Conservation (phyloP, 2,113 vertebrate genomes). For the Ranitomeya variabilis region DNA sequence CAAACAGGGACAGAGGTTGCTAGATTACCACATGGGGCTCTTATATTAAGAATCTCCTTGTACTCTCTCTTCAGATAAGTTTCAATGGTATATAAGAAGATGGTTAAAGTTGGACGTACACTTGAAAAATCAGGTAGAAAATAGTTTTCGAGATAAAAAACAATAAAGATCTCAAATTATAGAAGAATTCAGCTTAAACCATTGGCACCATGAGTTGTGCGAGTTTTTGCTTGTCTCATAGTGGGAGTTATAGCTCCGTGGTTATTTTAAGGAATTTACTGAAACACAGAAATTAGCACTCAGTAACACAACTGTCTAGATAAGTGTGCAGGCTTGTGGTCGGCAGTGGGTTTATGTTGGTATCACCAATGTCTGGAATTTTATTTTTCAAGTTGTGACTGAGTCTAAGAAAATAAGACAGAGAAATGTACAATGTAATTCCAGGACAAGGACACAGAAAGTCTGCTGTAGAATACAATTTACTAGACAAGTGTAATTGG, state of each 20-base stretch:
- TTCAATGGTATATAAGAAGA: not conserved
- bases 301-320: not conserved
- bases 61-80: not conserved
- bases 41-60: not conserved
- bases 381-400: not conserved
- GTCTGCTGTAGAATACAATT: not conserved
- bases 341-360: not conserved
- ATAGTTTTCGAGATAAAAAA: not conserved
- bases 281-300: not conserved
- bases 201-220: not conserved
- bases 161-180: not conserved
- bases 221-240: slow-evolving; percentile 34
- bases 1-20: no score
- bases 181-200: not conserved
- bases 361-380: slow-evolving; percentile 34
- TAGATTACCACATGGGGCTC: not conserved
- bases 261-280: slow-evolving; percentile 38
- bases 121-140: not conserved
- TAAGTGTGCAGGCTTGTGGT: not conserved
- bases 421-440: not conserved
- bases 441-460: not conserved
- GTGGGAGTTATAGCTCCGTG: slow-evolving; percentile 37
- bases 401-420: not conserved
- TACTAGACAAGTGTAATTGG: no score
- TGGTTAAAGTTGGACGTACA: not conserved